Base-by-base conservation (phyloP, 1,140 invertebrate species). In the Drepana arcuata region DNA sequence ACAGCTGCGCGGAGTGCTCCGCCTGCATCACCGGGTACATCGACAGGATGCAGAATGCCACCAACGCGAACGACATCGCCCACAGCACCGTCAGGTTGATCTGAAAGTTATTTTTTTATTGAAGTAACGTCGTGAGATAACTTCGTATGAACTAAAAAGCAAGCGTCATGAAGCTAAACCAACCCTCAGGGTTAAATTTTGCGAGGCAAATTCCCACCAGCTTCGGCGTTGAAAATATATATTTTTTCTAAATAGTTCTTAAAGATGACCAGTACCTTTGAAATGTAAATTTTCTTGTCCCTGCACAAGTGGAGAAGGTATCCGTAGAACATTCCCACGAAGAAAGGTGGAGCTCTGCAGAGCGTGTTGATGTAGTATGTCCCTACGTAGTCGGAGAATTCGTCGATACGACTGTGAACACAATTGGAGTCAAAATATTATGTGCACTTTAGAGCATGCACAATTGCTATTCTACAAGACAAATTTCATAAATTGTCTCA, bases 311-410 rank as follows among this genome's bases (percentile, higher is more conserved):
- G 38, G 6, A 66, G 34, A 1, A 67, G 51, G 44, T 87, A 88
- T 11, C 87, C 87, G n/a, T 83, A 51, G 11, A 86, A 56, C 33
- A 88, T 81, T 10, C 88, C 88, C 9, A 87, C 69, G 10, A 89
- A 48, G 65, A 86, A 89, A 0, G 88, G 85, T 2, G 81, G 69
- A 5, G 44, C 45, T 41, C 65, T 51, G 1, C 59, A 61, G 7
- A 66, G 34, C 7, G 54, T 55, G 29, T 64, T 64, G 12, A 64
- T 25, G 6, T 69, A 69, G 24, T 54, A 66, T 18, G 48, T 37
- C 10, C 39, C 30, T 42, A 48, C 45, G 26, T 52, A 60, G 21
- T 44, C 21, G 3, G 3, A 0, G n/a, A 37, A 66, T 28, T 53
- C 37, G 9, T 23, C 16, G 16, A 52, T 29, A 1, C 41, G 49